Conservation (phyloP, 1,140 invertebrate species). For the Rhagoletis zephyria region DNA sequence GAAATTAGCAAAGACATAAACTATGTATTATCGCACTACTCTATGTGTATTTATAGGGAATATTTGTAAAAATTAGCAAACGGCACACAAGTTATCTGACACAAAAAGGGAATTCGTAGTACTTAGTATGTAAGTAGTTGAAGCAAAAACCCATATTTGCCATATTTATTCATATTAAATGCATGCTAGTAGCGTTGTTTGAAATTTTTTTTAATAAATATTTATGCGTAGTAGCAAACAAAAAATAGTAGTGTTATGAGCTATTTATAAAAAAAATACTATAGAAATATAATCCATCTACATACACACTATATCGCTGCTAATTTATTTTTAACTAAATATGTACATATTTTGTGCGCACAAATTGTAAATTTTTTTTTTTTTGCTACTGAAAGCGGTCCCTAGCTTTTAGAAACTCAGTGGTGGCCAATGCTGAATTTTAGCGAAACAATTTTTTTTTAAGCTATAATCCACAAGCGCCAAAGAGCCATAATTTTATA, state of each 20-base stretch:
- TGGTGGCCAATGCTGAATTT: no score
- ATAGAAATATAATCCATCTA: slow-evolving; percentile 15
- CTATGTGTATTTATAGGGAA: neutral
- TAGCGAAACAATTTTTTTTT: no score
- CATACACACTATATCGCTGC: neutral
- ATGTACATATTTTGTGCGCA: neutral
- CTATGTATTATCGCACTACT: slow-evolving; percentile 1
- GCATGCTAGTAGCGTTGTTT: neutral
- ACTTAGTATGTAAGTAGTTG: slow-evolving; percentile 6
- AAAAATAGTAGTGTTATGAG: slow-evolving; percentile 36
- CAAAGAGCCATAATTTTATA: no score
- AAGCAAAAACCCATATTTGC: neutral
- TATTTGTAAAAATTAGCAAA: slow-evolving; percentile 55
- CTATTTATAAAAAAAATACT: slow-evolving; percentile 7
- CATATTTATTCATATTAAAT: neutral
- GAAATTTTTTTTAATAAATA: slow-evolving; percentile 11
- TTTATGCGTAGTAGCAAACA: neutral
- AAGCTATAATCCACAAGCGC: no score
- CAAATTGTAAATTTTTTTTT: neutral
- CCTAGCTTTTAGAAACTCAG: neutral
- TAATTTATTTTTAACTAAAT: neutral
- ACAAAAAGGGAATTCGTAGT: slow-evolving; percentile 65
- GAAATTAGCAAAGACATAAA: neutral
- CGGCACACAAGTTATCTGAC: slow-evolving; percentile 68
- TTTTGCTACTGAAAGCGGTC: neutral